Base-by-base conservation (phyloP, 2,797 vertebrate species). In the Morus bassanus region DNA sequence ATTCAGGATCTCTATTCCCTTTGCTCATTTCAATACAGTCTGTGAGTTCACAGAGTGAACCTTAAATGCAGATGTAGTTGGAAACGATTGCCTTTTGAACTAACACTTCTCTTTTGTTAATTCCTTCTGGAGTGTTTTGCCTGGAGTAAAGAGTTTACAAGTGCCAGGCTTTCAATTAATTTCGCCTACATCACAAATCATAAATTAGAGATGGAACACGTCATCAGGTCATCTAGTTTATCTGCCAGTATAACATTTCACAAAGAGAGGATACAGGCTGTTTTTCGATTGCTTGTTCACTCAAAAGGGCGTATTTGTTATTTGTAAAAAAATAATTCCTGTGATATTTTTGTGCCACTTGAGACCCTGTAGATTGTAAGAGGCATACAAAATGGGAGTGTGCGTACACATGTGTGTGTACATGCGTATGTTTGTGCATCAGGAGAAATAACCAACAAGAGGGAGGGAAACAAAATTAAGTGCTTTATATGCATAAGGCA, bases 21-120 rank as follows among this genome's bases (percentile, higher is more conserved):
- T 91, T 87, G 56, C 75, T 95, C 56, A n/a, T 83, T 87, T 93
- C 68, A 78, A n/a, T 78, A 70, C 9, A 73, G 67, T 28, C 64
- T 87, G 59, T 10, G 64, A 95, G 67, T 46, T 89, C 3, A 0
- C 30, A 64, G 72, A 68, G 31, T n/a, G 91, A 91, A 67, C 28
- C 73, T 56, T 81, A 84, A 61, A 63, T 41, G 56, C 87, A 89
- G 76, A 92, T 79, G 84, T 72, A 88, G 65, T 79, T 91, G 87
- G 69, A 61, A 91, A 88, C 86, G 25, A 60, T n/a, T 91, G 73
- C 17, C 31, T 93, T 96, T 93, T 88, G 82, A 92, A 84, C 28
- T n/a, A 74, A 72, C 21, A 8, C 41, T 91, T 88, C 30, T 73
- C 57, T 78, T 91, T 73, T 79, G 46, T 87, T 88, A 70, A 85